Percentiles rank a stretch among this genome's conserved stretches.
phyloP scores from a whole-genome alignment of 2,113 vertebrate species.

The Rhipidura dahli region DNA sequence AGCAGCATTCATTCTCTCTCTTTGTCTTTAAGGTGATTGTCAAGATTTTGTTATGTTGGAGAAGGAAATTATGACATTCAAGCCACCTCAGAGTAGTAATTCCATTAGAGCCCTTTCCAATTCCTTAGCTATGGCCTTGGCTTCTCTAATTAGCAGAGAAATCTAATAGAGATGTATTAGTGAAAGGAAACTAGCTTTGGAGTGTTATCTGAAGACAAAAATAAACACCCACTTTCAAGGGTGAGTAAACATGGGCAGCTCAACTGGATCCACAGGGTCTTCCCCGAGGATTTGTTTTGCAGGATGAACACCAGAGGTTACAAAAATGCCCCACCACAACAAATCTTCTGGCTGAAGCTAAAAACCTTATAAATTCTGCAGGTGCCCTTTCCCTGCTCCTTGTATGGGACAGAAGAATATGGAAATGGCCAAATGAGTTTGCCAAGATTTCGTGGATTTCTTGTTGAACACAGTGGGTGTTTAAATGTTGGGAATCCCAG shows the following conservation, averaged over 20 bases:
- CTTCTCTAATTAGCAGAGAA: conserved; percentile 37
- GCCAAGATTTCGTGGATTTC: not conserved
- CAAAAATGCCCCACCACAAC: not conserved
- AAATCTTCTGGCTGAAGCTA: not conserved
- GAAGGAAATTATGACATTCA: conserved; percentile 1
- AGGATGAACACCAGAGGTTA: not conserved
- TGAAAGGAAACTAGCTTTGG: not conserved
- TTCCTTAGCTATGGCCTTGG: not conserved
- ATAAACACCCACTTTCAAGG: not conserved
- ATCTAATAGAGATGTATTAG: not conserved
- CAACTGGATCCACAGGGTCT: not conserved
- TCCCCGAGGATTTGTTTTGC: not conserved
- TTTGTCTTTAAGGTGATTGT: conserved; percentile 11
- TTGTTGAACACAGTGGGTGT: not conserved
- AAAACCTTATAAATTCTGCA: not conserved
- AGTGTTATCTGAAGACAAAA: not conserved
- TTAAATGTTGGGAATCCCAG: not conserved
- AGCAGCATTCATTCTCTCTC: not conserved
- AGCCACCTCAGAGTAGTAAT: conserved; percentile 19
- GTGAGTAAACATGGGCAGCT: not conserved
- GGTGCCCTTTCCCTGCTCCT: not conserved
- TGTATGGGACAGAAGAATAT: not conserved
- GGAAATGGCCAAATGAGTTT: not conserved
- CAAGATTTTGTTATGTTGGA: not conserved
- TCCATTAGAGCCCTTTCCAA: not conserved